A percentile compares a stretch with the other conserved stretches of the same genome.
phyloP scores from a whole-genome alignment of 2,797 vertebrate species.

The Halcyon badia region DNA sequence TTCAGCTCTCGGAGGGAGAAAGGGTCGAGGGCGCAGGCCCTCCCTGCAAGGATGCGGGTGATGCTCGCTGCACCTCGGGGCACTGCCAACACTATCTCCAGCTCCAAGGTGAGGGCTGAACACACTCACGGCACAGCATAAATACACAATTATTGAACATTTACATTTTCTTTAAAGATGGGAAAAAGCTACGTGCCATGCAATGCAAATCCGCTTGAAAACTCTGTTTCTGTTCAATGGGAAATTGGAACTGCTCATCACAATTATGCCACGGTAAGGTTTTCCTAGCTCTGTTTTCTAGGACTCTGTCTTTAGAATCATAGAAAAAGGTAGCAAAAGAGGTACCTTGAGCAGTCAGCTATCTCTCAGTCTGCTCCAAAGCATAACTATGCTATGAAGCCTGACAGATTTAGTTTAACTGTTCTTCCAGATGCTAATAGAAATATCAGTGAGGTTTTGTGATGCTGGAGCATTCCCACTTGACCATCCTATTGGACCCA shows the following conservation, averaged over 20 bases:
- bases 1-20: background rate
- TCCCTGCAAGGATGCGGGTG: background rate
- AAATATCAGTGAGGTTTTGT: background rate
- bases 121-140: background rate
- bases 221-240: background rate
- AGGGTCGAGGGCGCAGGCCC: background rate
- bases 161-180: background rate
- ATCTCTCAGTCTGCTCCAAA: background rate
- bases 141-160: background rate
- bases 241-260: background rate
- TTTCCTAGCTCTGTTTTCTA: background rate
- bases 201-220: accelerated
- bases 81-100: background rate
- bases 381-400: background rate
- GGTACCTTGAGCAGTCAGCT: background rate
- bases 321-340: background rate
- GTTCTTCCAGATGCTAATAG: background rate
- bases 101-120: background rate
- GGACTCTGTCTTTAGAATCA: background rate
- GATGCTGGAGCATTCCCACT: background rate
- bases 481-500: background rate
- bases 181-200: background rate
- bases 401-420: background rate
- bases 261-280: accelerated
- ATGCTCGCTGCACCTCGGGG: slow-evolving; percentile 6